These are phyloP conservation scores for Enteromius viviparus DNA, from an alignment of 2,797 vertebrate genomes.

Conservation along the genomic window DNA sequence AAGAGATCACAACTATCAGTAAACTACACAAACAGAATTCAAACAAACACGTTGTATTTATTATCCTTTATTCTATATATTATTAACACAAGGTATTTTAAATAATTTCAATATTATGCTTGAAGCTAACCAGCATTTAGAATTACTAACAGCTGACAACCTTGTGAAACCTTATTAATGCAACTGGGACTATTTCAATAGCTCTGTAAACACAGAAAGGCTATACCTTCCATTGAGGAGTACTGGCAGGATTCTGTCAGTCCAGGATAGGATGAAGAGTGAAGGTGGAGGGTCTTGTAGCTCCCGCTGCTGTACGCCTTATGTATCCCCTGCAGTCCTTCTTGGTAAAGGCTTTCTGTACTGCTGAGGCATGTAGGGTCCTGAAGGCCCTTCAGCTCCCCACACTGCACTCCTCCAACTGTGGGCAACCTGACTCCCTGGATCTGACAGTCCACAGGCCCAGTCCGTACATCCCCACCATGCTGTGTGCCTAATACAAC, in stretches of 20 bases:
- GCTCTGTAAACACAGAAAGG: not conserved
- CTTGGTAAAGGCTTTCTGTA: constrained; percentile 75
- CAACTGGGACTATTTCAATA: not conserved
- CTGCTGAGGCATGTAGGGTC: constrained; percentile 67
- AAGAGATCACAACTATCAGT: constrained; percentile 41
- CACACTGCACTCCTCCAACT: constrained; percentile 69
- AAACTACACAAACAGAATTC: not conserved
- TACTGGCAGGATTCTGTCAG: constrained; percentile 85
- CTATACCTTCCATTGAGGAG: constrained; percentile 85
- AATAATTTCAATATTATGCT: not conserved
- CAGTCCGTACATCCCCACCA: constrained; percentile 73
- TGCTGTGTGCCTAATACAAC: constrained; percentile 72
- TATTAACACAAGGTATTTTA: not conserved
- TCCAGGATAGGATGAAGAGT: constrained; percentile 81
- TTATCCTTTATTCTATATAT: not conserved
- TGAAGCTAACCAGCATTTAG: not conserved
- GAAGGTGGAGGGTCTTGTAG: constrained; percentile 84
- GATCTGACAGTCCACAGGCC: constrained; percentile 76
- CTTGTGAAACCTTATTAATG: not conserved
- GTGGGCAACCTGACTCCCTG: constrained; percentile 69
- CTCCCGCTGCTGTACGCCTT: constrained; percentile 81
- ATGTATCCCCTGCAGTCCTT: constrained; percentile 72
- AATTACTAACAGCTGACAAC: not conserved
- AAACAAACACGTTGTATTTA: not conserved
- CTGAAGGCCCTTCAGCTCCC: constrained; percentile 70